Evolutionary conservation across 2,797 vertebrate genomes (phyloP).

Genomic region (Masticophis lateralis): DNA sequence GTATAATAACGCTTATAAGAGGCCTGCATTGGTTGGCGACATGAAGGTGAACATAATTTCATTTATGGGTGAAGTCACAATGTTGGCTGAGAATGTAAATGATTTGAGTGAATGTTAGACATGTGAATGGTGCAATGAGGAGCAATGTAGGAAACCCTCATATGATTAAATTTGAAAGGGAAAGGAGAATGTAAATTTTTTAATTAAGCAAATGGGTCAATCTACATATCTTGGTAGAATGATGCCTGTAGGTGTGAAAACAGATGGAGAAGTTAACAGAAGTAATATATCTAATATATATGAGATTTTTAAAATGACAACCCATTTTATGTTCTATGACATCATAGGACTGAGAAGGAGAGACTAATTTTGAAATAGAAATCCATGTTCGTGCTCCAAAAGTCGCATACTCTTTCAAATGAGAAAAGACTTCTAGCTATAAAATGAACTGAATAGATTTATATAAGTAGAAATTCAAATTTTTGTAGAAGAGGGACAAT

Average conservation of each 20-base stretch:
- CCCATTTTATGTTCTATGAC: background rate
- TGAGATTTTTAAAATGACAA: background rate
- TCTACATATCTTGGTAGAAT: background rate
- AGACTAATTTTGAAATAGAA: background rate
- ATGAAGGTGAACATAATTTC: background rate
- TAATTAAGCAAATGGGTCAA: background rate
- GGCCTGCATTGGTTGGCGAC: background rate
- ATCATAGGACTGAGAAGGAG: background rate
- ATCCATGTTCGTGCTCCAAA: background rate
- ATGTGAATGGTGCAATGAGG: background rate
- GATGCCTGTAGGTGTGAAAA: background rate
- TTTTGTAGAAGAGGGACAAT: background rate
- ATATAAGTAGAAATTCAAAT: background rate
- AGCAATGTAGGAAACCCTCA: background rate
- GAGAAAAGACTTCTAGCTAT: background rate
- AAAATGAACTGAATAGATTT: background rate
- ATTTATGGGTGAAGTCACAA: background rate
- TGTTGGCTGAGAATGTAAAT: background rate
- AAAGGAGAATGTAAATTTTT: background rate
- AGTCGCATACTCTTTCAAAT: background rate
- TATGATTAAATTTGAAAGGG: background rate
- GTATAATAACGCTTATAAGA: background rate
- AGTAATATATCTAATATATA: background rate
- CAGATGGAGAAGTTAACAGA: background rate
- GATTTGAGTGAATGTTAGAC: background rate